Evolutionary conservation across 2,113 vertebrate genomes (phyloP).

Genomic region (Todiramphus saurophagus): DNA sequence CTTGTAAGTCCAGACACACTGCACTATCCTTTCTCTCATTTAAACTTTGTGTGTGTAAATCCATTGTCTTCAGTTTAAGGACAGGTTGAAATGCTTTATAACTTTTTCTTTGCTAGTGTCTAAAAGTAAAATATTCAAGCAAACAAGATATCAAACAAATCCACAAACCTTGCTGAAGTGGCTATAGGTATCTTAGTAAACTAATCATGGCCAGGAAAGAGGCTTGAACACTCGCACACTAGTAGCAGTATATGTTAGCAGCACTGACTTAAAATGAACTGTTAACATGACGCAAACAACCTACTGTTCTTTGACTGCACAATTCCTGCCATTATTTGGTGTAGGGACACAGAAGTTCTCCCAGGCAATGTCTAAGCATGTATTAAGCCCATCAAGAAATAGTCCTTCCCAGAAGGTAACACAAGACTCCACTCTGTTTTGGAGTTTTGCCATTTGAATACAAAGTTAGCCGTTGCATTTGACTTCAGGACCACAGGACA

Average conservation of each 20-base stretch:
- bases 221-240: not conserved
- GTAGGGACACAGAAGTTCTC: not conserved
- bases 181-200: not conserved
- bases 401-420: not conserved
- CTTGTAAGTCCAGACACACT: not conserved
- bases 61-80: not conserved
- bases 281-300: not conserved
- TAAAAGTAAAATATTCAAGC: not conserved
- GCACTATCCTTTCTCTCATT: not conserved
- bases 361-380: not conserved
- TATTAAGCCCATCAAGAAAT: not conserved
- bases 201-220: not conserved
- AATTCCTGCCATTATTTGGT: not conserved
- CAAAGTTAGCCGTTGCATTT: not conserved
- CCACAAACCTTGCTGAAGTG: not conserved
- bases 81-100: not conserved
- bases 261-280: not conserved
- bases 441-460: not conserved
- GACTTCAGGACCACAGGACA: not conserved
- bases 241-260: not conserved
- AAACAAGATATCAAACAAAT: not conserved
- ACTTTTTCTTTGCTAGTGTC: not conserved
- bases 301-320: not conserved
- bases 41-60: not conserved
- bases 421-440: not conserved